A percentile compares a stretch with the other conserved stretches of the same genome.
Conservation (phyloP, 2,113 vertebrate species). For the Dipodomys ordii region DNA sequence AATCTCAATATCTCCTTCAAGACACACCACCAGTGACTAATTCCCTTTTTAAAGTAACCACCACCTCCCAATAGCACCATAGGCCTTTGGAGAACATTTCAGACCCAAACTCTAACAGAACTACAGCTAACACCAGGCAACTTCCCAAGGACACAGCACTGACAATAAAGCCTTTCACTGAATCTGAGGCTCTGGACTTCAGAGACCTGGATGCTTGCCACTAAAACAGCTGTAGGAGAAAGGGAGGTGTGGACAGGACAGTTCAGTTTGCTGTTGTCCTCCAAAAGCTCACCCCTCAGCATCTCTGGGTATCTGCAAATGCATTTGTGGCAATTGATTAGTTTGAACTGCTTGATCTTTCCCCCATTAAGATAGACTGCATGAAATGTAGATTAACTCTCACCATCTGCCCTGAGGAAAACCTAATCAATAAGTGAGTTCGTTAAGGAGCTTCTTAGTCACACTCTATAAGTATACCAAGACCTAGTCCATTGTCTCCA, state of each 20-base stretch:
- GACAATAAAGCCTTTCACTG: not conserved
- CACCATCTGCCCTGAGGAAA: not conserved
- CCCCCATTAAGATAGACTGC: conserved; percentile 80
- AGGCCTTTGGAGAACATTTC: not conserved
- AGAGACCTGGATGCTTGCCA: not conserved
- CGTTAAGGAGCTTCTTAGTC: conserved; percentile 17
- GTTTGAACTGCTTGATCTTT: conserved; percentile 79
- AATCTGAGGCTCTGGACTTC: not conserved
- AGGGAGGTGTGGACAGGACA: not conserved
- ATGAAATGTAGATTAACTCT: conserved; percentile 60
- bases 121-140: not conserved
- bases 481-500: not conserved
- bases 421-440: conserved; percentile 25
- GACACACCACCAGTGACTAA: not conserved
- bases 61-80: not conserved
- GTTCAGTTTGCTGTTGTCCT: not conserved
- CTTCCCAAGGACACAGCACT: not conserved
- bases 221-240: not conserved
- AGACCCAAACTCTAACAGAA: not conserved
- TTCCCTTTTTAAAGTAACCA: not conserved
- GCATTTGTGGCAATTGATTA: conserved; percentile 77
- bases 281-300: not conserved
- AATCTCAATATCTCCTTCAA: not conserved
- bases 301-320: conserved; percentile 74
- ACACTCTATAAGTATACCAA: not conserved